Evolutionary conservation across 2,797 vertebrate species (phyloP), one percentile per base, ranked within the genome.

Genomic region (Pantherophis vulpinus): DNA sequence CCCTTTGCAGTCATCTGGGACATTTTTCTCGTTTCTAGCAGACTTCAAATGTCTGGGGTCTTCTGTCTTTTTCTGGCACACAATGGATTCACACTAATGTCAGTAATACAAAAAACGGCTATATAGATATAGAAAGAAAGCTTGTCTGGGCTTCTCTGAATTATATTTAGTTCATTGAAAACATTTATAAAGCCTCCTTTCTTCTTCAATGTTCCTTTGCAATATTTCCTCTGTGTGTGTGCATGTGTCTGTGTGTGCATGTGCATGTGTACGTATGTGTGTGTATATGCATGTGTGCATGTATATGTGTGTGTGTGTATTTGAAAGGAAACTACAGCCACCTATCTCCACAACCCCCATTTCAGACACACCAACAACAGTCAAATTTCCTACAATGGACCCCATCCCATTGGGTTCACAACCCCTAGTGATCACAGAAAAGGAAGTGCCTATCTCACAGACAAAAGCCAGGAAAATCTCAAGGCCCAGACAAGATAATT

Each of bases 141-240:
- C 37, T 25, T 83, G 74, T 25, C 37, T 25, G 9, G 10, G 37
- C 74, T 83, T 47, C 10, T 83, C 20, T 5, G 74, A 47, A 83
- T 47, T 83, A 83, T 47, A 20, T 83, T 92, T 6, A 1, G 89
- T 88, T 94, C 94, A 89, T 56, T 88, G 79, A 92, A 94, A 96
- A 92, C 59, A 83, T 93, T 47, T 94, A 79, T 91, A 56, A 92
- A 74, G 32, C 93, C 25, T 27, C 91, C 90, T 14, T 42, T 20
- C 25, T 96, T 61, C 94, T 20, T 95, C 55, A 94, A 87, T 32
- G 87, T 87, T n/a, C 0, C 0, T 91, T 61, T 92, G 94, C 88
- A 95, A 92, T 94, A 74, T 29, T n/a, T 91, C 94, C 93, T 95
- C 90, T 47, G 10, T 93, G 7, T 91, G 58, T 87, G 47, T 89